These are phyloP conservation scores for Tyria jacobaeae DNA, from an alignment of 2,888 invertebrate genomes.

Conservation along the genomic window DNA sequence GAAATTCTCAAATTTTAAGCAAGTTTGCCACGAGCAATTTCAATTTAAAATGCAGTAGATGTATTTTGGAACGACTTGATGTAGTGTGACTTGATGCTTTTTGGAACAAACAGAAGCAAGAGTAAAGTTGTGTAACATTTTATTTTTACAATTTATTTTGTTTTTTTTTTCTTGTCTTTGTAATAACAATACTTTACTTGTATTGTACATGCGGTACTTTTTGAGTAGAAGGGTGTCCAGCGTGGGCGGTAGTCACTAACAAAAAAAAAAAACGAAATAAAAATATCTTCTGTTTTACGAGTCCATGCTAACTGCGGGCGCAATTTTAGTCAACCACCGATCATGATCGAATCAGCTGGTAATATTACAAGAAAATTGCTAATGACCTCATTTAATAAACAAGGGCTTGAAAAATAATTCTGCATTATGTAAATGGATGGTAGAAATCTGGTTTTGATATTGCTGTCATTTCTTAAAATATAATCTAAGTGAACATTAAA, in stretches of 20 bases:
- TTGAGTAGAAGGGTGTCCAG: too few relatives aligned
- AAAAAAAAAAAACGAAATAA: too few relatives aligned
- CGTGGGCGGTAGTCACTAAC: too few relatives aligned
- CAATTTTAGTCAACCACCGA: constrained; percentile 48
- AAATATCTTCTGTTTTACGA: neutral
- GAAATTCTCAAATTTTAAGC: constrained; percentile 6
- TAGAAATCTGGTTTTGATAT: constrained; percentile 34
- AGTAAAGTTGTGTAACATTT: too few relatives aligned
- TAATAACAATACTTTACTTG: too few relatives aligned
- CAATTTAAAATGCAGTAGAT: neutral
- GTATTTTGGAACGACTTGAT: neutral
- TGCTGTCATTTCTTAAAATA: constrained; percentile 29
- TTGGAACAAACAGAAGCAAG: neutral
- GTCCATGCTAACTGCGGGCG: constrained; percentile 28
- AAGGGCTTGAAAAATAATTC: constrained; percentile 62
- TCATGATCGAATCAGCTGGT: constrained; percentile 58
- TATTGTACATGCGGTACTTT: too few relatives aligned
- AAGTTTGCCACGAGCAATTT: neutral
- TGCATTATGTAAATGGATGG: constrained; percentile 56
- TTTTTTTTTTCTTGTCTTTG: too few relatives aligned
- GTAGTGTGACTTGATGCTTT: neutral
- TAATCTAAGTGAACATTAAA: constrained; percentile 1
- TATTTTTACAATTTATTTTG: too few relatives aligned
- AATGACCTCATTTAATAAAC: constrained; percentile 74
- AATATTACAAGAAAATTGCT: constrained; percentile 70